Conservation (phyloP, 2,888 invertebrate genomes). For the Drosophila mimetica region DNA sequence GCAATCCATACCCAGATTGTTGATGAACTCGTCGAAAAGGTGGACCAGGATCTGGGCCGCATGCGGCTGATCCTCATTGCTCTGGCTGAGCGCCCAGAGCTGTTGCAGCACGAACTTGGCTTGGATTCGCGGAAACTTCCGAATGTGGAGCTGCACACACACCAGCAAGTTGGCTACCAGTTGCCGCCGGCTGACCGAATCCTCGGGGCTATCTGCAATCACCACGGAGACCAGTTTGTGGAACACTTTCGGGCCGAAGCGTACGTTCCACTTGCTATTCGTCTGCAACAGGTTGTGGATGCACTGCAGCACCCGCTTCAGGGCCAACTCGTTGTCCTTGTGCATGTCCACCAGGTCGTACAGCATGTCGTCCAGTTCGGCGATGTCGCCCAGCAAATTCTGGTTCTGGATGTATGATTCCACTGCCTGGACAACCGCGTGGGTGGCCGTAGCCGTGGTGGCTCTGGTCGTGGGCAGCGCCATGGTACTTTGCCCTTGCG, state of each 20-base stretch:
- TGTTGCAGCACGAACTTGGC: conserved; percentile 54
- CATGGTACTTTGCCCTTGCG: conserved; percentile 32
- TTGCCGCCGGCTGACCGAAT: conserved; percentile 28
- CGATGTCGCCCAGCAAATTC: conserved; percentile 67
- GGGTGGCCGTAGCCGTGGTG: conserved; percentile 54
- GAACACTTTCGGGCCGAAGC: conserved; percentile 65
- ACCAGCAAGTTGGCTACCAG: conserved; percentile 65
- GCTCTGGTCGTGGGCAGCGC: conserved; percentile 57
- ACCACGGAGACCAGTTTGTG: conserved; percentile 67
- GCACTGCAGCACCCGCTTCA: conserved; percentile 62
- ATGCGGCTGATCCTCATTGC: conserved; percentile 41
- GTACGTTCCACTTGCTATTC: conserved; percentile 64
- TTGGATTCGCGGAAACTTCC: conserved; percentile 59
- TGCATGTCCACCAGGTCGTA: conserved; percentile 61
- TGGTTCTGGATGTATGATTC: conserved; percentile 70
- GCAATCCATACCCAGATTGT: conserved; percentile 48
- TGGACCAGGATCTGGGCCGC: conserved; percentile 69
- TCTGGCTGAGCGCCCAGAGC: conserved; percentile 63
- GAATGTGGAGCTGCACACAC: conserved; percentile 68
- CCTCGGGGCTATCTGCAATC: conserved; percentile 53
- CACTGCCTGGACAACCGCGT: conserved; percentile 68
- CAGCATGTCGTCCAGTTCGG: conserved; percentile 66
- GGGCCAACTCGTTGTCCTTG: conserved; percentile 54
- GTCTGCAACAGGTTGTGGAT: conserved; percentile 57
- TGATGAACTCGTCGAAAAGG: conserved; percentile 69